Evolutionary conservation across 2,797 vertebrate species (phyloP).

Genomic region (Mus spretus): DNA sequence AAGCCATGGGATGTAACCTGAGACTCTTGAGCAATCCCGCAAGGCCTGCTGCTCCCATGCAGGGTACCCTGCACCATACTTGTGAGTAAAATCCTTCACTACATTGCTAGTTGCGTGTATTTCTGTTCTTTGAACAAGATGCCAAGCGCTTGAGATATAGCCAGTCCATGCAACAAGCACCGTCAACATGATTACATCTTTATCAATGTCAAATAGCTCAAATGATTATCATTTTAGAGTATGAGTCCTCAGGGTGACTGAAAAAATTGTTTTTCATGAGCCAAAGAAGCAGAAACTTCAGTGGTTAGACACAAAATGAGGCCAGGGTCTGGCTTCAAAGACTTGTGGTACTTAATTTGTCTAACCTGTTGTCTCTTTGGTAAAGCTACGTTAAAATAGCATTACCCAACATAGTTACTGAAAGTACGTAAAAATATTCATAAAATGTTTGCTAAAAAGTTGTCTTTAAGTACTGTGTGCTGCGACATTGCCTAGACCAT

Average conservation of each 20-base stretch:
- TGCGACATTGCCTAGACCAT: not conserved
- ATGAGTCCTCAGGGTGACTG: not conserved
- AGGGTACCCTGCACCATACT: not conserved
- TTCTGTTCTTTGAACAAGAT: not conserved
- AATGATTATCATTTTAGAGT: not conserved
- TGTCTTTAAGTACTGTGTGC: not conserved
- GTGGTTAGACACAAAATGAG: not conserved
- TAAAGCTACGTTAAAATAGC: not conserved
- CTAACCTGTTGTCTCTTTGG: not conserved
- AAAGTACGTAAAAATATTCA: slow-evolving; percentile 21
- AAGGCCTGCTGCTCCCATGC: not conserved
- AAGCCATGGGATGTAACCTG: not conserved
- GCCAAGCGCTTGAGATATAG: not conserved
- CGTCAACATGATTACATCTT: not conserved
- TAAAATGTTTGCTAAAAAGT: not conserved
- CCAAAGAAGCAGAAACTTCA: not conserved
- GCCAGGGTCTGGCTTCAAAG: not conserved
- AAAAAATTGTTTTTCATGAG: not conserved
- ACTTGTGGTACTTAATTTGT: not conserved
- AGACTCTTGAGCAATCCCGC: not conserved
- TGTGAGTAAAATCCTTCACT: not conserved
- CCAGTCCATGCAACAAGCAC: not conserved
- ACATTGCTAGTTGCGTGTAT: too few species aligned
- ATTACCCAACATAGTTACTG: not conserved
- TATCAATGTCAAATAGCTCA: not conserved